A percentile compares a stretch with the other conserved stretches of the same genome.
Conservation (phyloP, 2,113 vertebrate species). For the Cygnus atratus region DNA sequence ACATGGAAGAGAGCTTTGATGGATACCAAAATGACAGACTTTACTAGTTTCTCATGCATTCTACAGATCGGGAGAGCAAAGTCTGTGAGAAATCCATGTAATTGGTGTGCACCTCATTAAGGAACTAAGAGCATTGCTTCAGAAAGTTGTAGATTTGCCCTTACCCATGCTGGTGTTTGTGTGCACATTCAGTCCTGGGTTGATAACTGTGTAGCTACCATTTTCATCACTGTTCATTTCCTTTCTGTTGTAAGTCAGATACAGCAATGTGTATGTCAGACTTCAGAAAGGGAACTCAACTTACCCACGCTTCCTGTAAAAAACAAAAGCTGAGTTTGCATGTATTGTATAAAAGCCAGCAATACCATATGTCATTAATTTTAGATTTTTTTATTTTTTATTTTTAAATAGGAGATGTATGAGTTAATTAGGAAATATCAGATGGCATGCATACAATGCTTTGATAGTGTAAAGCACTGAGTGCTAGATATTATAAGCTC, state of each 20-base stretch:
- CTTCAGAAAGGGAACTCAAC: slow-evolving; percentile 24
- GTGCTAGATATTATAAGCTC: slow-evolving; percentile 49
- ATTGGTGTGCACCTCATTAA: slow-evolving; percentile 41
- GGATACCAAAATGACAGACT: slow-evolving; percentile 64
- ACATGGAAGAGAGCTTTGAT: slow-evolving; percentile 70
- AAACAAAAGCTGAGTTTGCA: background rate
- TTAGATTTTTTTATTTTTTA: background rate
- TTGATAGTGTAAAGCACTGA: slow-evolving; percentile 61
- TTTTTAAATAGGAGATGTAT: slow-evolving; percentile 17
- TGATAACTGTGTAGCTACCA: background rate
- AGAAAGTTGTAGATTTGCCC: background rate
- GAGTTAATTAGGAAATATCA: slow-evolving; percentile 60
- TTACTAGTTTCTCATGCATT: slow-evolving; percentile 70
- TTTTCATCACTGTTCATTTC: slow-evolving; percentile 23
- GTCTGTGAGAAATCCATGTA: slow-evolving; percentile 49
- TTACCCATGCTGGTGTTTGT: slow-evolving; percentile 11
- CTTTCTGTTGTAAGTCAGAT: slow-evolving; percentile 2
- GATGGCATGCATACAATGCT: slow-evolving; percentile 43
- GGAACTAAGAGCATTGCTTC: background rate
- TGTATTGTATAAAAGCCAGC: slow-evolving; percentile 50
- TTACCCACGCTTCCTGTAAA: slow-evolving; percentile 17
- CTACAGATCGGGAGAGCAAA: slow-evolving; percentile 47
- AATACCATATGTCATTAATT: slow-evolving; percentile 47
- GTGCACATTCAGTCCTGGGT: background rate
- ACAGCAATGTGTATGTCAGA: background rate